These are phyloP conservation scores for Saguinus imperator DNA, from an alignment of 2,113 vertebrate genomes.

Conservation along the genomic window DNA sequence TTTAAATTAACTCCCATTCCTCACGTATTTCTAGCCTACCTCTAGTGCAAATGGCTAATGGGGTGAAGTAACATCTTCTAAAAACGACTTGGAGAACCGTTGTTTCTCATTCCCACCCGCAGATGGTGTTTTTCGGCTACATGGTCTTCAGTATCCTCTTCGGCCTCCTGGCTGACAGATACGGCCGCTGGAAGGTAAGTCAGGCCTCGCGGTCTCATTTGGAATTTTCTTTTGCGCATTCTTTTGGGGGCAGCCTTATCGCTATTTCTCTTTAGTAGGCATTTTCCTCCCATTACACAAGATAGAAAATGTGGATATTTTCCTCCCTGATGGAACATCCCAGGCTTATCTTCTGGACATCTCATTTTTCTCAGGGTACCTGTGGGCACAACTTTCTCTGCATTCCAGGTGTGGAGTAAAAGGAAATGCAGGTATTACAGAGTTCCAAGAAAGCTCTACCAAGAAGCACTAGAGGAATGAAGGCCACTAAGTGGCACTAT, in stretches of 20 bases:
- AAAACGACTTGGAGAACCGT: not conserved
- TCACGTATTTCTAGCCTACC: fast-evolving
- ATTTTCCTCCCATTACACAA: not conserved
- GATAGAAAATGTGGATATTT: fast-evolving
- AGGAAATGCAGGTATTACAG: not conserved
- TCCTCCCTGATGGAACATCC: not conserved
- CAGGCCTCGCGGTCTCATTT: not conserved
- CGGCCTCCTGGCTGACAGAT: constrained; percentile 92
- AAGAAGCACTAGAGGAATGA: not conserved
- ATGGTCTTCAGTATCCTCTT: constrained; percentile 93
- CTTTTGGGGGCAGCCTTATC: not conserved
- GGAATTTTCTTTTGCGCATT: not conserved
- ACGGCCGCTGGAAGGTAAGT: constrained; percentile 95
- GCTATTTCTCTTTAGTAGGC: not conserved
- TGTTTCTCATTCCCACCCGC: not conserved
- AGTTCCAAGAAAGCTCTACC: not conserved
- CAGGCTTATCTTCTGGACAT: not conserved
- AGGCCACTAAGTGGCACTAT: not conserved
- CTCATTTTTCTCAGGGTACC: not conserved
- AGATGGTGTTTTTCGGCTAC: constrained; percentile 99
- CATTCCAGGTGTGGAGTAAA: not conserved
- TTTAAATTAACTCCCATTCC: too few species aligned
- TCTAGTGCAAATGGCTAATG: not conserved
- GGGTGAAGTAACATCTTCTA: not conserved
- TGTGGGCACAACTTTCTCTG: too few species aligned